Base-by-base conservation (phyloP, 2,888 invertebrate species). In the Phalera bucephala region DNA sequence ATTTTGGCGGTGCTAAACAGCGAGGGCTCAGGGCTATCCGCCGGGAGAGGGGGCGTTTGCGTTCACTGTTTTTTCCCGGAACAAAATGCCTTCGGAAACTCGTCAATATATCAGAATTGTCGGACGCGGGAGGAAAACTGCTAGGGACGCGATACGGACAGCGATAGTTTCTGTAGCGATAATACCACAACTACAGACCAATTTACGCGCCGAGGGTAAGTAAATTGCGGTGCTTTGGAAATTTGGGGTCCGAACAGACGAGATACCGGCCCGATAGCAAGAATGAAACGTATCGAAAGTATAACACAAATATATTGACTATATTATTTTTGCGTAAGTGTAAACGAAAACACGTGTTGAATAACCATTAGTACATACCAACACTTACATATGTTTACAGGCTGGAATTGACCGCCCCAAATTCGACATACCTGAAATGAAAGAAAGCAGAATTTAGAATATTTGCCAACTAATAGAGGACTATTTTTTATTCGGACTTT, bases 61-160 rank as follows among this genome's bases (percentile, higher is more conserved):
- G n/a, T n/a, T 14, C 14, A 58, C 60, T 56, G 52, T 47, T 70
- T 72, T 70, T 70, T 59, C 52, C 47, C 37, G 50, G 53, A 55
- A 57, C 52, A 53, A 67, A 72, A 64, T 50, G 62, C 52, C 54
- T 53, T 59, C 63, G 64, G 64, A 62, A 66, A 64, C 66, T 71
- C 65, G 66, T 75, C 76, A 69, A 76, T 77, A 75, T 70, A 72
- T 76, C 72, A 71, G 67, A 72, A 69, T 65, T 62, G 69, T 52
- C 54, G 50, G 57, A 57, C 45, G 43, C 45, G 43, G 56, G 42
- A 48, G 56, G 58, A 44, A 55, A 60, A 52, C 55, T 53, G 56
- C 47, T 51, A 47, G 55, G 62, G 63, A 48, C 40, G 51, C 50
- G 54, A 60, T 55, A 57, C 49, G 48, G 39, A 40, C 42, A 39